Evolutionary conservation across 2,888 invertebrate species (phyloP).

Genomic region (Oscheius sp.): DNA sequence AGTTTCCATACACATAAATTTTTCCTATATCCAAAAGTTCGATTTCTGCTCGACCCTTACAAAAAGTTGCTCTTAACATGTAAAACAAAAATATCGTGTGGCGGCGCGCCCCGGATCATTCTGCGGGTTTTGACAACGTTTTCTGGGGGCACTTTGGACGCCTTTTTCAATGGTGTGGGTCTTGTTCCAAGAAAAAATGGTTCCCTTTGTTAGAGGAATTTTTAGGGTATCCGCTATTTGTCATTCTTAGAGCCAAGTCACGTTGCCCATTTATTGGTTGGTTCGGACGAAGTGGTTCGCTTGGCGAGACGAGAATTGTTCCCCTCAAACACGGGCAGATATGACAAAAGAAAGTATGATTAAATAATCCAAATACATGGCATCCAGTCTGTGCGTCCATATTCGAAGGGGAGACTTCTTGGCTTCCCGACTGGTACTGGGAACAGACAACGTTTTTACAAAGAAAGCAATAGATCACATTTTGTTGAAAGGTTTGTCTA

Average conservation of each 20-base stretch:
- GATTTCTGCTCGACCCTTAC: too few species aligned
- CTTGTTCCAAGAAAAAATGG: too few species aligned
- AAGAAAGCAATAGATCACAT: conserved; percentile 1
- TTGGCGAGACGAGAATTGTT: conserved; percentile 4
- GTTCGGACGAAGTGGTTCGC: not conserved
- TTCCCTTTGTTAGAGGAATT: too few species aligned
- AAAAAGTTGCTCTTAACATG: too few species aligned
- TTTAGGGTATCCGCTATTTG: conserved; percentile 13
- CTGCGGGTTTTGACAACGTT: too few species aligned
- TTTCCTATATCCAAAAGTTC: too few species aligned
- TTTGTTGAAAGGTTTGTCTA: not conserved
- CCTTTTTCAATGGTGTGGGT: too few species aligned
- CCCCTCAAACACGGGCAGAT: not conserved
- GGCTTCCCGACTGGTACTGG: not conserved
- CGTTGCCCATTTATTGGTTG: not conserved
- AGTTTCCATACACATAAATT: too few species aligned
- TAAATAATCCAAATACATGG: not conserved
- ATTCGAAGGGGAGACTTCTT: conserved; percentile 31
- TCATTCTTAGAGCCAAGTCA: not conserved
- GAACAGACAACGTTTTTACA: conserved; percentile 7
- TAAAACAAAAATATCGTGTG: too few species aligned
- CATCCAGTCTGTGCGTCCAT: conserved; percentile 34
- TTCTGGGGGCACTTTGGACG: too few species aligned
- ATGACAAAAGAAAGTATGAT: not conserved
- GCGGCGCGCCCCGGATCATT: too few species aligned